Evolutionary conservation across 1,140 invertebrate genomes (phyloP).

Genomic region (Aphelenchoides fujianensis): DNA sequence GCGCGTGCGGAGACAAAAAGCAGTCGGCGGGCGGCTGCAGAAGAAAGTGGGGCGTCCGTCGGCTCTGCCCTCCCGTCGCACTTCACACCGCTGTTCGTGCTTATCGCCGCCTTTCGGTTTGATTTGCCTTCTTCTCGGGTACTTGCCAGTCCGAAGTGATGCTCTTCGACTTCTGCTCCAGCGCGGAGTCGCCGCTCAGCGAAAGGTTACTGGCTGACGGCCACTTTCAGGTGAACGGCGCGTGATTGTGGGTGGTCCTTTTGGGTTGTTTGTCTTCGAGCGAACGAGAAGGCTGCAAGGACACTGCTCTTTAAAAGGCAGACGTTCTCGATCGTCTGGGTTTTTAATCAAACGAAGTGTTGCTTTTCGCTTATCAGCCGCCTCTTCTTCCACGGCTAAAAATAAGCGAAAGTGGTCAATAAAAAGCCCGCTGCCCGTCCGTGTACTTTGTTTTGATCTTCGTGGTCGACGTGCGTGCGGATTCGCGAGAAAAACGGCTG

Average conservation of each 20-base stretch:
- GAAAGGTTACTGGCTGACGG: not conserved
- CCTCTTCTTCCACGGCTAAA: no score
- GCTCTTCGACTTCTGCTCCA: not conserved
- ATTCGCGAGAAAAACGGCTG: no score
- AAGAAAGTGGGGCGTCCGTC: not conserved
- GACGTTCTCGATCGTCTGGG: not conserved
- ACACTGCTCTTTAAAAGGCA: not conserved
- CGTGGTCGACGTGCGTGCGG: no score
- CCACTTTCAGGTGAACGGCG: not conserved
- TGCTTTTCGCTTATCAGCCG: no score
- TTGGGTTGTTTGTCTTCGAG: not conserved
- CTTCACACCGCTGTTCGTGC: no score
- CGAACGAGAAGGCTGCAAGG: not conserved
- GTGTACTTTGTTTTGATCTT: no score
- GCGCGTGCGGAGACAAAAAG: not conserved
- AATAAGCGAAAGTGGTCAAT: no score
- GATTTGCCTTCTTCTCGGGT: not conserved
- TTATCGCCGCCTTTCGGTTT: not conserved
- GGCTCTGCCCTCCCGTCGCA: not conserved
- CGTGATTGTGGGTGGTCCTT: not conserved
- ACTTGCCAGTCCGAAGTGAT: not conserved
- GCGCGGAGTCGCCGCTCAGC: not conserved
- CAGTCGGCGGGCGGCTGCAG: not conserved
- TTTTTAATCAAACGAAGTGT: no score
- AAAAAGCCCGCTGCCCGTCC: no score